Evolutionary conservation across 2,113 vertebrate species (phyloP), one percentile per base, ranked within the genome.

Genomic region (Eulemur rufifrons): DNA sequence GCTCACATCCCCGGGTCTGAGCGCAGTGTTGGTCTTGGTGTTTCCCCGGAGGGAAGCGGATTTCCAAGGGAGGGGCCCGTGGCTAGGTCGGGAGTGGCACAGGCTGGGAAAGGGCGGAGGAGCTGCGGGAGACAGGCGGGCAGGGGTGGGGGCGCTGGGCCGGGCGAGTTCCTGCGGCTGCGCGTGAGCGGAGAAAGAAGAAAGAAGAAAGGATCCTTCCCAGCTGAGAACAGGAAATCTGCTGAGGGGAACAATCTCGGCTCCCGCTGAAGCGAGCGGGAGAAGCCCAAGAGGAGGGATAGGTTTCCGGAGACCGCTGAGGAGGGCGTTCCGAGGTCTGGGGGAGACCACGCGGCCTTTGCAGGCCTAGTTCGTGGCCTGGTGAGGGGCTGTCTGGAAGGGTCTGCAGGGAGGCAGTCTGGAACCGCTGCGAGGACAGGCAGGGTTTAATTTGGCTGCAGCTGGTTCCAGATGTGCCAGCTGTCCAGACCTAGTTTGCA

Each of bases 71-170:
- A 21, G 45, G 32, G 21, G 63, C 8, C 11, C 29, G 21, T 5
- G 34, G 21, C 50, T 4, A 3, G 27, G 8, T 76, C 84, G 84
- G 95, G 94, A 95, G 94, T 86, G n/a, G 29, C 1, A 0, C 37
- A 5, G 5, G 39, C 12, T 0, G 1, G 29, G n/a, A 10, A 32
- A 3, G 0, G 42, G 39, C 6, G 3, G 1, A 3, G 14, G 4
- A 8, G 66, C 5, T 0, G 17, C 1, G 0, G 0, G 10, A 5
- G 6, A 3, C 39, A 0, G 1, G 25, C 25, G 2, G 42, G 3
- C 1, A 0, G 68, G 34, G 32, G 0, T 1, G 1, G 25, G 0
- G 15, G 0, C 0, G 12, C 6, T 39, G 5, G 13, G 34, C 37
- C 64, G 23, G 3, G 8, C 3, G 2, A 3, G 8, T 2, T 39